Evolutionary conservation across 2,797 vertebrate species (phyloP), one percentile per base, ranked within the genome.

Genomic region (Anguilla pacifica): DNA sequence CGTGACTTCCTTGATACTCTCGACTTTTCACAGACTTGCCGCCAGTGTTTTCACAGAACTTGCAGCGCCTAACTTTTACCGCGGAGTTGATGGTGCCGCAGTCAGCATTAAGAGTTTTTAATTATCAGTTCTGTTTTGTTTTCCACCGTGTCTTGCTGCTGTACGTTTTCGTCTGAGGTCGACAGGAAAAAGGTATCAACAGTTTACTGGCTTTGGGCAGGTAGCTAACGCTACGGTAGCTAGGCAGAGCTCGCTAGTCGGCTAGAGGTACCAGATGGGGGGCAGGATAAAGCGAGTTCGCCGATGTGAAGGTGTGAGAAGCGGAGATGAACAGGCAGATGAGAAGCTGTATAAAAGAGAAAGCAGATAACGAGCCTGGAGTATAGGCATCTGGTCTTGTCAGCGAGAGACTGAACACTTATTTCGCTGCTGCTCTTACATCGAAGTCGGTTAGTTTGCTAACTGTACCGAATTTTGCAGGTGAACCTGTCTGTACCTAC

Each of bases 1-100:
- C 88, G 86, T 22, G 64, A 88, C 87, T 88, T 85, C 49, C 64
- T 72, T 49, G 57, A 31, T 64, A 57, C 28, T 10, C 77, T 39
- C 46, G 67, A n/a, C 67, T 86, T 82, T 82, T 83, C 85, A 83
- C 31, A 86, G 84, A 22, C 46, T 53, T 35, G n/a, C 39, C 25
- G 46, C 35, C 35, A 35, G 35, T 83, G 39, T n/a, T 67, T 83
- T 70, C 85, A 2, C 17, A 28, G 64, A 67, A 79, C 19, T 53
- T 35, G n/a, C 86, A 49, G 39, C 43, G 1, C 5, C 72, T 11
- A 70, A 51, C 43, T 86, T 17, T 72, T 31, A 9, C 25, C 11
- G 55, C 31, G 79, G 61, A 35, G 25, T 35, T 53, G 51, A 83
- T 72, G 61, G 72, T 77, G 4, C 3, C 31, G 4, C 19, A 67